These are phyloP conservation scores for Cheilosia vulpina DNA, from an alignment of 2,888 invertebrate genomes.

Conservation along the genomic window DNA sequence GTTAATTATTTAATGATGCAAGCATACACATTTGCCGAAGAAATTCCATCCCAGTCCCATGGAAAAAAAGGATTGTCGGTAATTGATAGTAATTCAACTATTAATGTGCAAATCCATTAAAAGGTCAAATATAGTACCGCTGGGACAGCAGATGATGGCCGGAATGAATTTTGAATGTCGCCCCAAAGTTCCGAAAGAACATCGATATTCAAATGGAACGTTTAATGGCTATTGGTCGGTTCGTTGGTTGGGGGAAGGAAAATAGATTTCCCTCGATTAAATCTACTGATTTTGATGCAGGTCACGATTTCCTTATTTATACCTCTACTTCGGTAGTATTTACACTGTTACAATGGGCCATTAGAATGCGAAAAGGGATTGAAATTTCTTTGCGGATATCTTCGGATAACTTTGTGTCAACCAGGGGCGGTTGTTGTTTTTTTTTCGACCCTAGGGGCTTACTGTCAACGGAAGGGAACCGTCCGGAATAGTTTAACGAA, in stretches of 20 bases:
- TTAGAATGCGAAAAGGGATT: constrained; percentile 39
- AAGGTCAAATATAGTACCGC: constrained; percentile 25
- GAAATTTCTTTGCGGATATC: constrained; percentile 8
- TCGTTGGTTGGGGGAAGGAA: constrained; percentile 19
- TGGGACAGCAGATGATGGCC: constrained; percentile 2
- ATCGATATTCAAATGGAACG: constrained; percentile 55
- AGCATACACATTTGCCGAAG: constrained; percentile 13
- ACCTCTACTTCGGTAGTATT: constrained; percentile 36
- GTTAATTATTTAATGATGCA: constrained; percentile 44
- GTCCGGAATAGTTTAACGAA: not conserved
- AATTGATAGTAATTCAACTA: constrained; percentile 25
- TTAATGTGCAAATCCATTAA: constrained; percentile 42
- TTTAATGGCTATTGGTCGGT: constrained; percentile 41
- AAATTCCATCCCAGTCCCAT: constrained; percentile 7
- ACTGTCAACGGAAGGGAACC: constrained; percentile 11
- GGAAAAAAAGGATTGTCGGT: not conserved
- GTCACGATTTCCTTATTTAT: constrained; percentile 64
- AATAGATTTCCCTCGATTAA: constrained; percentile 52
- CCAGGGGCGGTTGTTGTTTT: not conserved
- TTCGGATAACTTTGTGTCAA: constrained; percentile 24
- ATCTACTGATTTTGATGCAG: constrained; percentile 56
- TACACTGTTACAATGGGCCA: constrained; percentile 19
- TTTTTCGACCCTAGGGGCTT: not conserved
- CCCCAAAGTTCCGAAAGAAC: constrained; percentile 4
- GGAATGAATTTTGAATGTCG: not conserved